Conservation (phyloP, 2,797 vertebrate genomes). For the Podarcis siculus region DNA sequence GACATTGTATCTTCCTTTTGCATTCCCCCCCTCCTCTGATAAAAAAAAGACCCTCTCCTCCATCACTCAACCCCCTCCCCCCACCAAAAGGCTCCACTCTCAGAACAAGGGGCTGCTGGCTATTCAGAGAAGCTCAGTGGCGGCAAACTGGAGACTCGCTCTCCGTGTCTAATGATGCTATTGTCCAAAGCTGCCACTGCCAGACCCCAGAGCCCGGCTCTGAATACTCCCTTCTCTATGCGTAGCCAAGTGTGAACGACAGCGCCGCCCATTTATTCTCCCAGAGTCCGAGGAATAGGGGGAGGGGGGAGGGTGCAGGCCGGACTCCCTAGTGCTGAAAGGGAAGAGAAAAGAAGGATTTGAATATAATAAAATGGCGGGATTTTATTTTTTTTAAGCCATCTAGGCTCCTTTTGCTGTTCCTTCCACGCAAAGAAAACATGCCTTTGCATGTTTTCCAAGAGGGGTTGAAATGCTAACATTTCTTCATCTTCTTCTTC, state of each 20-base stretch:
- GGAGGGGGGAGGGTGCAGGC: slow-evolving; percentile 63
- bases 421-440: slow-evolving; percentile 28
- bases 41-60: background rate
- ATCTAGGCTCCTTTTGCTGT: background rate
- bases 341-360: slow-evolving; percentile 58
- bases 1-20: background rate
- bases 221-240: slow-evolving; percentile 77
- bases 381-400: slow-evolving; percentile 6
- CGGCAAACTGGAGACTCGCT: slow-evolving; percentile 41
- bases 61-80: background rate
- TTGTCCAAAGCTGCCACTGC: slow-evolving; percentile 73
- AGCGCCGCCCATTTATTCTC: slow-evolving; percentile 78
- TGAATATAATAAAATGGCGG: slow-evolving; percentile 20
- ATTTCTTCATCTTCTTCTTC: too few species aligned
- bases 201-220: slow-evolving; percentile 69
- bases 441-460: background rate
- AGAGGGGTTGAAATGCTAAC: too few species aligned
- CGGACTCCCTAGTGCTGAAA: slow-evolving; percentile 61
- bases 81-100: background rate
- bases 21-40: background rate
- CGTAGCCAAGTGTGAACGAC: slow-evolving; percentile 80
- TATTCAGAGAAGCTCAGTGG: slow-evolving; percentile 54
- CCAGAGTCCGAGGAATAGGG: slow-evolving; percentile 72
- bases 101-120: slow-evolving; percentile 2
- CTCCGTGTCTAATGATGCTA: slow-evolving; percentile 65